These are phyloP conservation scores for Torymus auratus DNA, from an alignment of 2,888 invertebrate species.

Conservation along the genomic window DNA sequence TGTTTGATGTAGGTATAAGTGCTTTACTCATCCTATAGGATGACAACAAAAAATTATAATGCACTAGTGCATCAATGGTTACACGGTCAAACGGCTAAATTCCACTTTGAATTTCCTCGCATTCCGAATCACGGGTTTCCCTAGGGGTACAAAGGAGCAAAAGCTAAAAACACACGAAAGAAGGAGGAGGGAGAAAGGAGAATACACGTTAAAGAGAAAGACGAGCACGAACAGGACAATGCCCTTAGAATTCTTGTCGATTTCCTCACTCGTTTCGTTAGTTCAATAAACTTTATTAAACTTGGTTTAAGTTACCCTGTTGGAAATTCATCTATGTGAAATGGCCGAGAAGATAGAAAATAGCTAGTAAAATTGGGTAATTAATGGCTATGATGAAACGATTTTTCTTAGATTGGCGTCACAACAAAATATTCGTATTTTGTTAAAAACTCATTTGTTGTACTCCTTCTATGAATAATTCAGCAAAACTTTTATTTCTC, in stretches of 20 bases:
- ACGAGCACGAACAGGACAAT: slow-evolving; percentile 59
- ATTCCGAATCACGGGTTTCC: slow-evolving; percentile 37
- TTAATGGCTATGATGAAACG: no score
- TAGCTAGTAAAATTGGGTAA: no score
- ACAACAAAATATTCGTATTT: no score
- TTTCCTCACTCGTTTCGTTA: slow-evolving; percentile 60
- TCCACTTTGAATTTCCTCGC: slow-evolving; percentile 52
- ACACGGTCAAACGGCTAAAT: slow-evolving; percentile 51
- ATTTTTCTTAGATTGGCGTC: no score
- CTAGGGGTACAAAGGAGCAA: slow-evolving; percentile 7
- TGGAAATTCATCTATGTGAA: no score
- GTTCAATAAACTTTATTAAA: slow-evolving; percentile 39
- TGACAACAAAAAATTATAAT: neutral
- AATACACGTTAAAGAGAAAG: slow-evolving; percentile 30
- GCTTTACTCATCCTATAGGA: no score
- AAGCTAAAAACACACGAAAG: neutral
- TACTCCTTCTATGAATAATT: no score
- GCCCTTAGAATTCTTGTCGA: slow-evolving; percentile 62
- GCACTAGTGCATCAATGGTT: neutral
- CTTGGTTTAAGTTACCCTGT: no score
- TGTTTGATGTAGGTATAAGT: no score
- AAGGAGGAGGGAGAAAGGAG: slow-evolving; percentile 28
- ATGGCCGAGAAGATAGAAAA: no score
- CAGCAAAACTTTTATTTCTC: no score
- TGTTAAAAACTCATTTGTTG: no score